Conservation (phyloP, 37 sponge, comb jelly and placozoan genomes). For the Diacarnus erythraeanus region DNA sequence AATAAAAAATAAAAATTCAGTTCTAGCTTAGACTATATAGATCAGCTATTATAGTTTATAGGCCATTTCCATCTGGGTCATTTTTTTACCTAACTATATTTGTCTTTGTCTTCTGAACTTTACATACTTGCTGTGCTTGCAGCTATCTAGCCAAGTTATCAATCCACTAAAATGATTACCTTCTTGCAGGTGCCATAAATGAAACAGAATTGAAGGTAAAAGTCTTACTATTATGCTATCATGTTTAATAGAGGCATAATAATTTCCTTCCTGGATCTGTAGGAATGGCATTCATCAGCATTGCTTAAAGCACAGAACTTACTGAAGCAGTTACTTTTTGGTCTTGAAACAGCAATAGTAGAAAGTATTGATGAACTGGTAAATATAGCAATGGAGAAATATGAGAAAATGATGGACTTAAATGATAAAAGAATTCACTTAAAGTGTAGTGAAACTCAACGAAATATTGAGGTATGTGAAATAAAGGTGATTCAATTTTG, state of each 20-base stretch:
- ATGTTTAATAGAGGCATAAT: background rate
- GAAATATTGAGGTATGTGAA: conserved; percentile 46
- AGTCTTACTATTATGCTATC: background rate
- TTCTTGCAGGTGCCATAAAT: conserved; percentile 68
- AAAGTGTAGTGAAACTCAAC: conserved; percentile 73
- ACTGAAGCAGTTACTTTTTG: conserved; percentile 76
- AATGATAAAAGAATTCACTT: conserved; percentile 78
- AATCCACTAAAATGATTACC: background rate
- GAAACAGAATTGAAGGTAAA: conserved; percentile 53
- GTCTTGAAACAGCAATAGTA: conserved; percentile 44
- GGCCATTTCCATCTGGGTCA: no score
- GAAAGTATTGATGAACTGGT: conserved; percentile 28
- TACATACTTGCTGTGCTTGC: no score
- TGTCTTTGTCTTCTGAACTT: no score
- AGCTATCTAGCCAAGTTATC: no score
- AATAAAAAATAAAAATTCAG: no score
- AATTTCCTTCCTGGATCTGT: background rate
- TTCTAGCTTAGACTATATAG: no score
- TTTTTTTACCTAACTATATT: no score
- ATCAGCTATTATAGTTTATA: no score
- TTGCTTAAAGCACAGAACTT: conserved; percentile 40
- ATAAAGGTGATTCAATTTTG: no score
- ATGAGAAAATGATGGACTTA: conserved; percentile 49
- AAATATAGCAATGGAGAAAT: conserved; percentile 53
- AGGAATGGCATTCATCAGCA: conserved; percentile 68